Evolutionary conservation across 2,888 invertebrate species (phyloP).

Genomic region (Poecilus cupreus): DNA sequence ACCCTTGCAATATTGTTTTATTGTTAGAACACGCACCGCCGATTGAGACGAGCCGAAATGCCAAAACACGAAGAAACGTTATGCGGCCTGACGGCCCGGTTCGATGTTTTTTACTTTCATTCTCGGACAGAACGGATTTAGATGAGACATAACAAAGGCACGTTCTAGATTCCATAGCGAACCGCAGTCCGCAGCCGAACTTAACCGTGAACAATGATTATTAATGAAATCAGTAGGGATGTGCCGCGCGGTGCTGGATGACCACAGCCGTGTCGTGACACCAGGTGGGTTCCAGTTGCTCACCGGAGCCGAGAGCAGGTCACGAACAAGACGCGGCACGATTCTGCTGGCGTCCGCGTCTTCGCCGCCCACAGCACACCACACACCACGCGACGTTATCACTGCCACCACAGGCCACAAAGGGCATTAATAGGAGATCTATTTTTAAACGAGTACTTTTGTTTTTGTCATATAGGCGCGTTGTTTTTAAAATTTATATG

Average conservation of each 20-base stretch:
- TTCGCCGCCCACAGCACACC: background rate
- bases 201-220: conserved; percentile 24
- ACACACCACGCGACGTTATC: conserved; percentile 23
- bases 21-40: conserved; percentile 40
- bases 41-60: conserved; percentile 36
- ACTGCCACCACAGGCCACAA: background rate
- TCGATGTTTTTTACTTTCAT: conserved; percentile 30
- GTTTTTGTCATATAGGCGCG: too few relatives aligned
- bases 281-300: conserved; percentile 17
- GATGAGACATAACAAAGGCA: conserved; percentile 27
- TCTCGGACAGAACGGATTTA: conserved; percentile 15
- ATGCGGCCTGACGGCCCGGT: conserved; percentile 4
- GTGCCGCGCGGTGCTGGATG: background rate
- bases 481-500: too few relatives aligned
- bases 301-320: conserved; percentile 18
- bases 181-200: background rate
- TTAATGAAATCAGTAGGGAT: conserved; percentile 27
- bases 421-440: background rate
- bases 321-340: conserved; percentile 32
- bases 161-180: conserved; percentile 16
- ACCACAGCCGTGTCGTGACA: conserved; percentile 23
- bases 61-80: conserved; percentile 21
- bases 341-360: background rate
- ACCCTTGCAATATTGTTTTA: conserved; percentile 35
- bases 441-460: background rate